Evolutionary conservation across 1,140 invertebrate species (phyloP), one percentile per base, ranked within the genome.

Genomic region (Ptiloglossa arizonensis): DNA sequence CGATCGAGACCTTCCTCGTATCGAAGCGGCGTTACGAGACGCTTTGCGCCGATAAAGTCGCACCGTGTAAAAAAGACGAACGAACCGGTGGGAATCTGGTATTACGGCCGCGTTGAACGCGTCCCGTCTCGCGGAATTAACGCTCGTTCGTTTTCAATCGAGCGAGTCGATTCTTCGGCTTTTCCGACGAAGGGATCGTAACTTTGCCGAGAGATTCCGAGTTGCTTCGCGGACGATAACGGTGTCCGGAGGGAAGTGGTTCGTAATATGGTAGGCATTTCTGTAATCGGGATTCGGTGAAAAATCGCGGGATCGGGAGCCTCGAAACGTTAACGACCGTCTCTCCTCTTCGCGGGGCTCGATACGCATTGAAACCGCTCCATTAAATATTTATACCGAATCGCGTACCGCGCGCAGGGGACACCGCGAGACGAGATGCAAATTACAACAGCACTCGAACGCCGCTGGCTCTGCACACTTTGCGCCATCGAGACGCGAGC

Each of bases 371-470:
- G 59, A 52, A 64, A 54, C 13, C 17, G 46, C 2, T 35, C 11
- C 32, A 54, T 63, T 54, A 72, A 50, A 52, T 72, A 63, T 73
- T 73, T 73, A 73, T 66, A 66, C 5, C 50, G 32, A 38, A 22
- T 8, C 15, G 46, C 19, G 66, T 19, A 24, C 13, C 32, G 56
- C 22, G 13, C 9, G n/a, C 52, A 4, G 11, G 29, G 24, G 46
- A 63, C 59, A 52, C 29, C 2, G 44, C 32, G 17, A 41, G 32
- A 41, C n/a, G 24, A 73, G 46, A 63, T 73, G 70, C 24, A 73
- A 73, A 73, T 73, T 52, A 29, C 9, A 24, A 22, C 44, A 13
- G 17, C 44, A 15, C 29, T 35, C 48, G 62, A 66, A 41, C 27
- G 35, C 19, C 11, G 27, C 32, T 32, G 15, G 9, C 38, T 41